Base-by-base conservation (phyloP, 2,888 invertebrate genomes). In the Nowickia ferox region DNA sequence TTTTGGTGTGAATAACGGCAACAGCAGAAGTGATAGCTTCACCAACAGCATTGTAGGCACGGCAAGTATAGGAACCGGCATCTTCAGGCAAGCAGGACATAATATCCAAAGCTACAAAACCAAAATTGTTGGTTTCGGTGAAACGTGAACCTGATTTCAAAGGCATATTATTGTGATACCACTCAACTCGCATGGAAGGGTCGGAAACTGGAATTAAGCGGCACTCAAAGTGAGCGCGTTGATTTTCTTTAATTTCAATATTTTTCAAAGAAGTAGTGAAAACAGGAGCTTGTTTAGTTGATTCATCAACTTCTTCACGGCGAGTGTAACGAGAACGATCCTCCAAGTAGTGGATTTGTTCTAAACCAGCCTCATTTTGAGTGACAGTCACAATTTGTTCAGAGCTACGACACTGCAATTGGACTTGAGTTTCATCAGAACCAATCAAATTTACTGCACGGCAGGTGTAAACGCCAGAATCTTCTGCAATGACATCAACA, bases 31-130 rank as follows among this genome's bases (percentile, higher is more conserved):
- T 98, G 15, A 98, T 96, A 46, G 98, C 98, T 94, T 98, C 97
- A 55, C 99, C 99, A 17, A 97, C 94, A 72, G 96, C 96, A 90
- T 99, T 99, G 74, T 95, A 96, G 2, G 99, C 98, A 90, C 97
- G 95, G 92, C 98, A 97, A 0, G 98, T 98, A 92, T 99, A 99
- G 0, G 96, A 97, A 65, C 99, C 99, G 17, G 97, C 96, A 94
- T 99, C 99, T 92, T 99, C 99, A 10, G 98, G 97, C 90, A 98
- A 96, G 83, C 98, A 97, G 88, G 98, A 97, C 94, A 98, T 95
- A 88, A 99, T 98, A 91, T 99, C 99, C 81, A 99, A 94, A 38
- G 98, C 98, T 15, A 99, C 98, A 92, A 98, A 99, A 59, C 99
- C 99, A 92, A 99, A 99, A 93, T 98, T 99, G 91, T 98, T 97